Percentiles rank a stretch among this genome's conserved stretches.
Conservation (phyloP, 2,888 invertebrate species). For the Tribolium freemani region DNA sequence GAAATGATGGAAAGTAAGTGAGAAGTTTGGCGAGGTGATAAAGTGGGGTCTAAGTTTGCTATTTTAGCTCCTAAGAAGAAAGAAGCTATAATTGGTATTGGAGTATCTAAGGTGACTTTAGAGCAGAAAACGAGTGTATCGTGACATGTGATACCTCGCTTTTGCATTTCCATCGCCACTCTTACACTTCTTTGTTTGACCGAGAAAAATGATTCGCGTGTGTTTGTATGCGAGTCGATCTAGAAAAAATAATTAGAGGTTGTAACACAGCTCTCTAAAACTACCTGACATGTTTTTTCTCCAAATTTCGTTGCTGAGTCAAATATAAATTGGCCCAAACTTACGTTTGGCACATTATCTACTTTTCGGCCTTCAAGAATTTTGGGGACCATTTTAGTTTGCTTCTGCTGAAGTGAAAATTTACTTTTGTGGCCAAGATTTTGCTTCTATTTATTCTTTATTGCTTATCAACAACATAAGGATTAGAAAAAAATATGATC, state of each 20-base stretch:
- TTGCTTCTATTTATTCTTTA: background rate
- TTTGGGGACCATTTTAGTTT: background rate
- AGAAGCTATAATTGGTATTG: slow-evolving; percentile 68
- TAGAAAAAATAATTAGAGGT: background rate
- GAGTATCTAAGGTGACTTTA: slow-evolving; percentile 67
- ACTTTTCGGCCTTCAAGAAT: background rate
- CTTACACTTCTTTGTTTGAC: slow-evolving; percentile 63
- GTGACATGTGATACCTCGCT: slow-evolving; percentile 64
- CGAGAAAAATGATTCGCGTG: slow-evolving; percentile 13
- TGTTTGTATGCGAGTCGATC: background rate
- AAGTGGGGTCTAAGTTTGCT: slow-evolving; percentile 56
- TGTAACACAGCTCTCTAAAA: background rate
- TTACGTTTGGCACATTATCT: background rate
- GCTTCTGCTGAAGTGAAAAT: background rate
- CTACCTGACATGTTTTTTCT: slow-evolving; percentile 19
- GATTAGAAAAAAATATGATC: background rate
- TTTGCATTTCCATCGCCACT: slow-evolving; percentile 67
- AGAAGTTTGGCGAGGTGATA: slow-evolving; percentile 51
- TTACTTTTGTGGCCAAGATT: background rate
- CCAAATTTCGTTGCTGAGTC: background rate
- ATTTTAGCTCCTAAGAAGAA: slow-evolving; percentile 66
- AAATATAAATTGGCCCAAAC: slow-evolving; percentile 31
- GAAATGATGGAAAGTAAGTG: slow-evolving; percentile 52
- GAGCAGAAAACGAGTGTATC: slow-evolving; percentile 70
- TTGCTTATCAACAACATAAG: background rate